These are phyloP conservation scores for Alexandromys fortis DNA, from an alignment of 2,113 vertebrate genomes.

Conservation along the genomic window DNA sequence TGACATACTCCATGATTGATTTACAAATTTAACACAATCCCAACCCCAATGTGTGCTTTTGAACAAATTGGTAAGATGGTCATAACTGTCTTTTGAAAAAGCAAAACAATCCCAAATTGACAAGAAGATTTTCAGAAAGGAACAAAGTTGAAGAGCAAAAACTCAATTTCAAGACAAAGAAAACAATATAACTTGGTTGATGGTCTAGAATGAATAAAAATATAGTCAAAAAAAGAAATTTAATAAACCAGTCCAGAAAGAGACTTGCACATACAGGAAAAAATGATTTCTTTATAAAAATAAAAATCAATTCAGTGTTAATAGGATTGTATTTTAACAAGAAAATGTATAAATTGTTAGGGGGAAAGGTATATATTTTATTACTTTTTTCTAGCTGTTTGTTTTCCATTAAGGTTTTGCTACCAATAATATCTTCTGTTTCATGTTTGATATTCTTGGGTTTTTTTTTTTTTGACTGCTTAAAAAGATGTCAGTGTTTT, in stretches of 20 bases:
- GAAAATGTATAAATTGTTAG: neutral
- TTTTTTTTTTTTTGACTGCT: neutral
- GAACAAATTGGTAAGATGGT: neutral
- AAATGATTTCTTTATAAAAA: neutral
- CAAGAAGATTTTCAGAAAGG: conserved; percentile 21
- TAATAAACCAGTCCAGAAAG: neutral
- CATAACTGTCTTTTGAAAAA: neutral
- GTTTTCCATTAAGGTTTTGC: neutral
- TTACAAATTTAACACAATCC: neutral
- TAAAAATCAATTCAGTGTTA: neutral
- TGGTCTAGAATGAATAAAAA: neutral
- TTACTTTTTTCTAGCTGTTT: neutral
- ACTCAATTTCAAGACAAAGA: neutral
- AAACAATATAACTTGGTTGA: neutral
- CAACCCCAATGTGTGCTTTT: neutral
- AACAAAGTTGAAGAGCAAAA: neutral
- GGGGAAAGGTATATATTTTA: neutral
- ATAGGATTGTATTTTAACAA: neutral
- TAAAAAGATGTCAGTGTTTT: neutral
- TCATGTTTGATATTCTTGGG: neutral
- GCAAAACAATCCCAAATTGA: neutral
- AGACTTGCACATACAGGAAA: neutral
- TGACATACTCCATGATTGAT: neutral
- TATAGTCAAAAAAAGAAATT: neutral
- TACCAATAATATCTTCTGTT: neutral